Evolutionary conservation across 2,888 invertebrate genomes (phyloP), one percentile per base, ranked within the genome.

Genomic region (Pyralis farinalis): DNA sequence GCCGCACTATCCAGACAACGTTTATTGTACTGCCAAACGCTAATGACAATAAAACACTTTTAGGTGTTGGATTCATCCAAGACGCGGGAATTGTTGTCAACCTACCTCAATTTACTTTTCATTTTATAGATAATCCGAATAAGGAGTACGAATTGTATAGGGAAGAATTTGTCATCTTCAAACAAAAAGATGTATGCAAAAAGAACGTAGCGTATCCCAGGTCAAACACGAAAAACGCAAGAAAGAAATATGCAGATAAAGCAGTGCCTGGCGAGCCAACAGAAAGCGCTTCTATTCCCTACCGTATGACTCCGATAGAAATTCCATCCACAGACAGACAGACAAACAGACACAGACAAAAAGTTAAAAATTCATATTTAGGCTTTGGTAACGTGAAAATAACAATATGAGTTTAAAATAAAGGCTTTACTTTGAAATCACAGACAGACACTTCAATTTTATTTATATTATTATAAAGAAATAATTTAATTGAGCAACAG

Each of bases 11-110:
- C n/a, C 6, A 10, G 0, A 55, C 58, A 1, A 42, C 46, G 0
- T 55, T 63, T 12, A 37, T 54, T 8, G 52, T 54, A 5, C 45
- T 59, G 1, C 56, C 57, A 3, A 51, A 51, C 11, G 44, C 46
- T 0, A 31, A 32, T 1, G 44, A 50, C 1, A 55, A 53, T 31
- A 25, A 40, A 7, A 57, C 58, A 0, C 43, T 58, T 7, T 27
- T 58, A 3, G 58, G 55, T 3, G 39, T 53, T 1, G 49, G 55
- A 2, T 60, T 57, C 27, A 36, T 56, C 0, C 46, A 54, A 12
- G 46, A 53, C 31, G 49, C 52, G 4, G 36, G 50, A 5, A 51
- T 55, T 20, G 31, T 52, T 3, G 21, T 57, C 1, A 49, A 51
- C 30, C 20, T 57, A 10, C 46, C 55, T 0, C 51, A 55, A 12